Base-by-base conservation (phyloP, 2,888 invertebrate genomes). In the Temnothorax rugatulus region DNA sequence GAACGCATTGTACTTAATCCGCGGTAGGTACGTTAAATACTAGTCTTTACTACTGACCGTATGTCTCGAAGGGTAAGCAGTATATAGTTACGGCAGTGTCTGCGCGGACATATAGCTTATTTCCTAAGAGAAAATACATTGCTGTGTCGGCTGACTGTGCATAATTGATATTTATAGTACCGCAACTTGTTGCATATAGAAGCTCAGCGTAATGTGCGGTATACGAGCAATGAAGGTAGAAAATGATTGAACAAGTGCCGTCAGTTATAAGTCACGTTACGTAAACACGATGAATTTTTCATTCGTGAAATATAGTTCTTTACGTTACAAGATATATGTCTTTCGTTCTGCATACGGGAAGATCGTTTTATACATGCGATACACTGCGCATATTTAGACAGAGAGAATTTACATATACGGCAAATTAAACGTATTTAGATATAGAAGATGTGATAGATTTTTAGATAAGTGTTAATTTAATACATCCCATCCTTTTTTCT, bases 221-320 rank as follows among this genome's bases (percentile, higher is more conserved):
- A 4, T 63, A 38, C 44, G n/a, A 74, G 29, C 34, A 41, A 76
- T 11, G 11, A 52, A 64, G 21, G 21, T 15, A 54, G 38, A 7
- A 63, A 76, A 64, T 38, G 11, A 54, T 4, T 63, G 75, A 52
- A 38, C 50, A 63, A 64, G 11, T 75, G 15, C 38, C 38, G 38
- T 76, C 75, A 75, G 34, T 29, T 63, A 63, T 75, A 63, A 64
- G 9, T 76, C 21, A 18, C 11, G n/a, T 50, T 64, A 25, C 9
- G 25, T 64, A n/a, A 77, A 76, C 76, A 77, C 5, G 54, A 29
- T 77, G 4, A 64, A 66, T 77, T 54, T 25, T 77, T 64, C 8
- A 54, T 52, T 52, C 8, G 18, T 38, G 15, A 21, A 63, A 63
- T 59, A 74, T 52, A 38, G 18, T 44, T 66, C 68, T 59, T 29